Percentiles rank a stretch among this genome's conserved stretches.
Evolutionary conservation across 2,113 vertebrate species (phyloP).

Genomic region (Poeciliopsis retropinna): DNA sequence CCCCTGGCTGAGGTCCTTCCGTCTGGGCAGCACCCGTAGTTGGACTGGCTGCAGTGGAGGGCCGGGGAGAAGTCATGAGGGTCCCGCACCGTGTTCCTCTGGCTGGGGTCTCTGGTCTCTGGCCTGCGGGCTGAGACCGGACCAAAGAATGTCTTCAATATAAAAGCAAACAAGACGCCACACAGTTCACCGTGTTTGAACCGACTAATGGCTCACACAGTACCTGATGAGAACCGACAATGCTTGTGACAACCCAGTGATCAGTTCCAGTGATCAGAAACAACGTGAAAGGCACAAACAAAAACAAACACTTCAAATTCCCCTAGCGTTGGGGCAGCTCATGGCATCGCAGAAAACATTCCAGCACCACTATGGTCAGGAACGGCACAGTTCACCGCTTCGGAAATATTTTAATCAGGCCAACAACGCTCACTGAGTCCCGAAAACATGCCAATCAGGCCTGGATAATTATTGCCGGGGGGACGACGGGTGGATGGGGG

Average conservation of each 20-base stretch:
- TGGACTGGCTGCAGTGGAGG: slow-evolving; percentile 70
- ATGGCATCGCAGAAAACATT: slow-evolving; percentile 7
- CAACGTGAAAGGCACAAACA: background rate
- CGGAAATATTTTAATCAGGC: slow-evolving; percentile 75
- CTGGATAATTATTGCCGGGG: slow-evolving; percentile 68
- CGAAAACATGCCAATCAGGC: slow-evolving; percentile 69
- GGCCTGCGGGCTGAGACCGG: slow-evolving; percentile 41
- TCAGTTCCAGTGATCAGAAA: background rate
- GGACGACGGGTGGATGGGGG: background rate
- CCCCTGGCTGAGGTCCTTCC: slow-evolving; percentile 58
- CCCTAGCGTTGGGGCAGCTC: slow-evolving; percentile 15
- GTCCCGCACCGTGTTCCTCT: slow-evolving; percentile 55
- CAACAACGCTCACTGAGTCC: slow-evolving; percentile 46
- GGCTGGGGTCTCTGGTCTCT: slow-evolving; percentile 34
- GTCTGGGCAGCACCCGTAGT: slow-evolving; percentile 72
- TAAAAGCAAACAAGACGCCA: slow-evolving; percentile 7
- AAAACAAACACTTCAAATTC: slow-evolving; percentile 28
- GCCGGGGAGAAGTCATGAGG: slow-evolving; percentile 47
- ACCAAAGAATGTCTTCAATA: slow-evolving; percentile 1
- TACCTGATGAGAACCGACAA: background rate
- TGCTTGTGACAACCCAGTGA: background rate
- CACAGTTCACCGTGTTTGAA: slow-evolving; percentile 1
- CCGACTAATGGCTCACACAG: background rate
- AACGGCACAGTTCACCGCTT: slow-evolving; percentile 62
- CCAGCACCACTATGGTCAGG: slow-evolving; percentile 39